A percentile compares a stretch with the other conserved stretches of the same genome.
Conservation (phyloP, 2,797 vertebrate species). For the Mormyrops attenuatus region DNA sequence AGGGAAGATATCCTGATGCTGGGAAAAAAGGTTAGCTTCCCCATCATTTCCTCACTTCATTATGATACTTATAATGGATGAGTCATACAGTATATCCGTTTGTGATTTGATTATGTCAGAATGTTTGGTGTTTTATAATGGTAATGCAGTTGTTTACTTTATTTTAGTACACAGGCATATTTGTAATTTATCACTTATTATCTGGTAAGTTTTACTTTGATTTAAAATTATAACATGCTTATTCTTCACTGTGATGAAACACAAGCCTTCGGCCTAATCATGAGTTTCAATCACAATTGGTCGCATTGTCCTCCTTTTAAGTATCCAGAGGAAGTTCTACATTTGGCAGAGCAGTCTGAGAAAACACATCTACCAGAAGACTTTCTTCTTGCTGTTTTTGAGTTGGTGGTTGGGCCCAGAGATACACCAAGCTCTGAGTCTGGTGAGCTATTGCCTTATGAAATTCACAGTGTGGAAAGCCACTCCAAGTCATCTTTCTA, state of each 20-base stretch:
- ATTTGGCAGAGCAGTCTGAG: conserved; percentile 41
- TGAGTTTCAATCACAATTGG: not conserved
- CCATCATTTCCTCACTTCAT: not conserved
- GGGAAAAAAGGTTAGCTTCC: conserved; percentile 57
- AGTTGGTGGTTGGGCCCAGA: conserved; percentile 38
- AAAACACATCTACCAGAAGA: conserved; percentile 36
- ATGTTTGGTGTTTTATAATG: not conserved
- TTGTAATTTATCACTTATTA: not conserved
- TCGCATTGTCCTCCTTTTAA: conserved; percentile 24
- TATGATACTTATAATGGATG: not conserved
- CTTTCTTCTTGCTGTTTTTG: conserved; percentile 57
- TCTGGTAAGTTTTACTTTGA: not conserved
- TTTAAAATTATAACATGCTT: not conserved
- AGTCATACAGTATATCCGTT: not conserved
- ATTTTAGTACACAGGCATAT: not conserved
- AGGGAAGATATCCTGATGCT: conserved; percentile 54
- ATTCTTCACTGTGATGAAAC: not conserved
- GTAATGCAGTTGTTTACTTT: not conserved
- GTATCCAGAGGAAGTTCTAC: conserved; percentile 59
- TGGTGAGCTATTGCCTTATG: conserved; percentile 47
- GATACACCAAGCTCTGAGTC: not conserved
- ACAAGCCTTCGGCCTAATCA: not conserved
- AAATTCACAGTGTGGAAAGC: not conserved
- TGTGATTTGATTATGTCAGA: not conserved
- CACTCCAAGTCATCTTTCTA: not conserved